Evolutionary conservation across 2,113 vertebrate species (phyloP), one percentile per base, ranked within the genome.

Genomic region (Psittacula cyanocephala): DNA sequence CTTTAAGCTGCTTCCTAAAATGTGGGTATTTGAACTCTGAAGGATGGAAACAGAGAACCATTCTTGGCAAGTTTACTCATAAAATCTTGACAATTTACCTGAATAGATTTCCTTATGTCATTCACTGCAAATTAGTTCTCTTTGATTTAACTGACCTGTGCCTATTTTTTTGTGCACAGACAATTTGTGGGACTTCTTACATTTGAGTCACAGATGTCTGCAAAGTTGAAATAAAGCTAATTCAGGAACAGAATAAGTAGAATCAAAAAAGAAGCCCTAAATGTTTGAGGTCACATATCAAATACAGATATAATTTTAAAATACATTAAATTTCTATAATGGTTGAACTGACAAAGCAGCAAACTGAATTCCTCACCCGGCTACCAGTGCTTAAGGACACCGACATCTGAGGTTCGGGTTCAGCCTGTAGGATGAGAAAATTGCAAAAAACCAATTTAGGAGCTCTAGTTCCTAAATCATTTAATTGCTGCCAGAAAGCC

Each of bases 61-160:
- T 39, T 88, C 72, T 39, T 78, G 33, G 23, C 57, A 92, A 76
- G 13, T 87, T 91, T 60, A 44, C 25, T 81, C 1, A 0, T 50
- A 67, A 83, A 92, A 43, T 46, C 49, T 64, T 81, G 22, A 29
- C 68, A 92, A 17, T 11, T 92, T 65, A 64, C 55, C 22, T 46
- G 44, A 96, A 62, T 44, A 74, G 74, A 91, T 84, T 90, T 88
- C 29, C 41, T 27, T 55, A 46, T 24, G 11, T 49, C 46, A 78
- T 74, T 77, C 68, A 81, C 76, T 86, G 83, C 43, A 95, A 88
- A 93, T 92, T 35, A 88, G 9, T 39, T 80, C 37, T 75, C 50
- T 77, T 65, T 50, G 25, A 86, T 89, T 95, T 75, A 82, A 88
- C 14, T 70, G 31, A 16, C 44, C 11, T 64, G 23, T 43, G 13